Conservation (phyloP, 2,888 invertebrate species). For the Acheta domesticus region DNA sequence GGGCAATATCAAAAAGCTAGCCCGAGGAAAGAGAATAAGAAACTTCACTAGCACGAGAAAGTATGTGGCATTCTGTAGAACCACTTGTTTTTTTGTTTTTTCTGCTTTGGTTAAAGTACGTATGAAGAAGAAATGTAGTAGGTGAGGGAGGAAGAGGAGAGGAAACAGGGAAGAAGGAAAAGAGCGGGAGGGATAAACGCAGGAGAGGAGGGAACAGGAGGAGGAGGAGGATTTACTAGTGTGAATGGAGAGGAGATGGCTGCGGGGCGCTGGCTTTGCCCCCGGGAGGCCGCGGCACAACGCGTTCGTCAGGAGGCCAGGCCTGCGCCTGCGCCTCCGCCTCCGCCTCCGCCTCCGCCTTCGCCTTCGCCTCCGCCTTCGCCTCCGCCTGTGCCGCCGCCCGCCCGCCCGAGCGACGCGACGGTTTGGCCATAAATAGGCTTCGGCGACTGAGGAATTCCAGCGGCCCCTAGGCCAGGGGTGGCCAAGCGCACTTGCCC, state of each 20-base stretch:
- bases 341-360: not conserved
- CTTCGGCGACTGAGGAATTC: constrained; percentile 9
- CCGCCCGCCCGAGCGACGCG: not conserved
- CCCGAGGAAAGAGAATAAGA: no score
- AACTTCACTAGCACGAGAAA: no score
- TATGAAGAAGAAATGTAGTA: not conserved
- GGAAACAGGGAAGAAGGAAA: not conserved
- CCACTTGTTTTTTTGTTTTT: no score
- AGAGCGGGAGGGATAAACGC: no score
- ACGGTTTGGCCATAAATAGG: constrained; percentile 18
- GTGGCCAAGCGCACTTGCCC: not conserved
- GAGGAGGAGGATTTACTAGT: no score
- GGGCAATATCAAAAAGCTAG: no score
- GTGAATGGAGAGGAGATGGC: no score
- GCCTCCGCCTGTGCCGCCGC: not conserved
- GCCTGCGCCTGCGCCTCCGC: not conserved
- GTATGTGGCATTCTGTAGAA: no score
- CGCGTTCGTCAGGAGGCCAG: not conserved
- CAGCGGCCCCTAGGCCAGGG: constrained; percentile 18
- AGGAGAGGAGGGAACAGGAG: no score
- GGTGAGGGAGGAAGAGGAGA: not conserved
- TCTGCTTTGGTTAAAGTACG: no score
- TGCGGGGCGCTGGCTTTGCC: no score
- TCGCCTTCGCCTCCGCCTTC: not conserved
- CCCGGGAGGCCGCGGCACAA: no score